A percentile compares a stretch with the other conserved stretches of the same genome.
These are phyloP conservation scores for Augochlorella aurata DNA, from an alignment of 2,888 invertebrate genomes.

Conservation along the genomic window DNA sequence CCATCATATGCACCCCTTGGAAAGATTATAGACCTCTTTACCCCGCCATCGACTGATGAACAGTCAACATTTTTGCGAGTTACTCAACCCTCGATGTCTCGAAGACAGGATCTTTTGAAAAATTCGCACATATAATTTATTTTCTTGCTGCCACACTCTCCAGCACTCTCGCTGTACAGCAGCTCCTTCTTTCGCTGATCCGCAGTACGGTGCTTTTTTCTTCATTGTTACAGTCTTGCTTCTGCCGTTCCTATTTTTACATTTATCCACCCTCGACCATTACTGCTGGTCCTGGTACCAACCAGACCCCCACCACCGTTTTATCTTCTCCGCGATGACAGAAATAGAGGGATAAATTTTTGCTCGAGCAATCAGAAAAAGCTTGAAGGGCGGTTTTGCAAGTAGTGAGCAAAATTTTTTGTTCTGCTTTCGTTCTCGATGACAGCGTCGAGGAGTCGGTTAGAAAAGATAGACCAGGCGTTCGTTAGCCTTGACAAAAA, in stretches of 20 bases:
- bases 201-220: constrained; percentile 48
- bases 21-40: constrained; percentile 48
- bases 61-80: constrained; percentile 61
- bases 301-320: constrained; percentile 33
- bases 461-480: constrained; percentile 31
- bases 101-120: constrained; percentile 44
- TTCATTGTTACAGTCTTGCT: constrained; percentile 57
- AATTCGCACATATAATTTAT: constrained; percentile 43
- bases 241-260: constrained; percentile 69
- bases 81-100: constrained; percentile 47
- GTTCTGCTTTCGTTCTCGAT: constrained; percentile 36
- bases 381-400: constrained; percentile 72
- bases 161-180: constrained; percentile 36
- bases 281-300: constrained; percentile 1
- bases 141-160: constrained; percentile 55
- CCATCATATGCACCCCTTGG: constrained; percentile 52
- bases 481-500: constrained; percentile 33
- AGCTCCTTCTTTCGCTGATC: constrained; percentile 55
- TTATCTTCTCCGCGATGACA: constrained; percentile 56
- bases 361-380: constrained; percentile 74
- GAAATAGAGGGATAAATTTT: constrained; percentile 69
- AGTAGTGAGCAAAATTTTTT: constrained; percentile 74
- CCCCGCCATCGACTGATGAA: constrained; percentile 39
- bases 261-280: constrained; percentile 41
- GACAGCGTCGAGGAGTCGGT: constrained; percentile 46